Percentiles rank a stretch among this genome's conserved stretches.
phyloP scores from a whole-genome alignment of 2,797 vertebrate species.

The Chromis chromis region DNA sequence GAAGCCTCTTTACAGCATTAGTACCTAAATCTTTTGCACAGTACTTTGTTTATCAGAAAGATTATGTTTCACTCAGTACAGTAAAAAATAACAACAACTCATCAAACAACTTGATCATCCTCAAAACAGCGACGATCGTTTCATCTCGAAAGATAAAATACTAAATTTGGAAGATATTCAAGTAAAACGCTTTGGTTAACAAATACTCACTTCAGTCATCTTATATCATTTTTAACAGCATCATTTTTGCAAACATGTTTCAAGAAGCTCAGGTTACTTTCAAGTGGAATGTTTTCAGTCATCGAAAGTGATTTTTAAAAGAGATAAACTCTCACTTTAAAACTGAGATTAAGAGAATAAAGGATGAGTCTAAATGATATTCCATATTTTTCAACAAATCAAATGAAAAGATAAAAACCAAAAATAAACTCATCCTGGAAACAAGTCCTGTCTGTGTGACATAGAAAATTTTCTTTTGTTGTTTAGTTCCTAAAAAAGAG shows the following conservation, averaged over 20 bases:
- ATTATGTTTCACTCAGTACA: not conserved
- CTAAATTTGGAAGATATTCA: slow-evolving; percentile 20
- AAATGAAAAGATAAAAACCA: slow-evolving; percentile 1
- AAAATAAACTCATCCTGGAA: not conserved
- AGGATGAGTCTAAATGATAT: not conserved
- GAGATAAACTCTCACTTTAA: not conserved
- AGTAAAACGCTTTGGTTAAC: slow-evolving; percentile 33
- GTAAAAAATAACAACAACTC: slow-evolving; percentile 1
- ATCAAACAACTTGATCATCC: not conserved
- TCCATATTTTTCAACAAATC: slow-evolving; percentile 7
- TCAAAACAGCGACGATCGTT: not conserved
- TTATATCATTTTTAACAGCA: slow-evolving; percentile 6
- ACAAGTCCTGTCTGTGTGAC: not conserved
- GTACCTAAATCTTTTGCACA: not conserved
- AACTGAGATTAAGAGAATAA: not conserved
- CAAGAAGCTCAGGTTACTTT: slow-evolving; percentile 61
- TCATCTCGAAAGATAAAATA: slow-evolving; percentile 13
- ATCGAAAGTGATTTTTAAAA: not conserved
- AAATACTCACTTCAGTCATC: slow-evolving; percentile 7
- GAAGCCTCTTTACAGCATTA: not conserved
- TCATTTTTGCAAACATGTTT: slow-evolving; percentile 30
- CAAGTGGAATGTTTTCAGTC: slow-evolving; percentile 25
- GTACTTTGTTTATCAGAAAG: not conserved
- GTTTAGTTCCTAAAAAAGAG: not conserved
- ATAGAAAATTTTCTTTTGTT: not conserved